phyloP scores from a whole-genome alignment of 2,797 vertebrate genomes.

The Graptemys geographica region DNA sequence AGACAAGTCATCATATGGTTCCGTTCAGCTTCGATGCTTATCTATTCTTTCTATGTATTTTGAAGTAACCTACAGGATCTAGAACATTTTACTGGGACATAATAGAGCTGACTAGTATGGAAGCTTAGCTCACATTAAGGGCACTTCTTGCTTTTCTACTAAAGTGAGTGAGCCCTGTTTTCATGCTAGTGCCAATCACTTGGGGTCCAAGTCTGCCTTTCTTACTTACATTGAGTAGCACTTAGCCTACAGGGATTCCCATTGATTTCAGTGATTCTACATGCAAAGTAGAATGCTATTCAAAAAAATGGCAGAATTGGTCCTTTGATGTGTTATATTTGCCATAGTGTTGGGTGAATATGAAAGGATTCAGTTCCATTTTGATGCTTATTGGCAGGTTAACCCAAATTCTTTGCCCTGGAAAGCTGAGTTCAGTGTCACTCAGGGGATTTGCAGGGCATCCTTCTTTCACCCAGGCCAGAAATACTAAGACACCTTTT shows the following conservation, averaged over 20 bases:
- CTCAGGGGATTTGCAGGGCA: background rate
- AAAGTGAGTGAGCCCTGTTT: slow-evolving; percentile 43
- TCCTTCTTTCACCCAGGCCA: background rate
- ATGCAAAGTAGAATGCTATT: slow-evolving; percentile 12
- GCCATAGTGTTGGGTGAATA: slow-evolving; percentile 42
- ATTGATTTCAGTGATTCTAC: slow-evolving; percentile 49
- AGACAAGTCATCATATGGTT: slow-evolving; percentile 5
- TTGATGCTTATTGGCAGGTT: slow-evolving; percentile 32
- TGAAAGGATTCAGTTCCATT: slow-evolving; percentile 39
- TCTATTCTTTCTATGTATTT: background rate
- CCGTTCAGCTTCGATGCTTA: background rate
- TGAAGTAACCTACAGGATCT: background rate
- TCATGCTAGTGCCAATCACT: background rate
- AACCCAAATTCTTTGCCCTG: slow-evolving; percentile 54
- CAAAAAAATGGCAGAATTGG: slow-evolving; percentile 27
- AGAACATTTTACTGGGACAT: background rate
- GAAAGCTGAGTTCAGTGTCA: background rate
- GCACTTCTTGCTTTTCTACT: slow-evolving; percentile 39
- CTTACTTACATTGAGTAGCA: background rate
- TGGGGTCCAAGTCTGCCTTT: background rate
- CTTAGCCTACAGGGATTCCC: slow-evolving; percentile 23
- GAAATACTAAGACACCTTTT: background rate
- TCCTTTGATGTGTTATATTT: slow-evolving; percentile 51
- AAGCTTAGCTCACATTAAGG: slow-evolving; percentile 31
- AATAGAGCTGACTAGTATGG: slow-evolving; percentile 21